These are phyloP conservation scores for Rhinopithecus roxellana DNA, from an alignment of 2,113 vertebrate genomes.

Conservation along the genomic window DNA sequence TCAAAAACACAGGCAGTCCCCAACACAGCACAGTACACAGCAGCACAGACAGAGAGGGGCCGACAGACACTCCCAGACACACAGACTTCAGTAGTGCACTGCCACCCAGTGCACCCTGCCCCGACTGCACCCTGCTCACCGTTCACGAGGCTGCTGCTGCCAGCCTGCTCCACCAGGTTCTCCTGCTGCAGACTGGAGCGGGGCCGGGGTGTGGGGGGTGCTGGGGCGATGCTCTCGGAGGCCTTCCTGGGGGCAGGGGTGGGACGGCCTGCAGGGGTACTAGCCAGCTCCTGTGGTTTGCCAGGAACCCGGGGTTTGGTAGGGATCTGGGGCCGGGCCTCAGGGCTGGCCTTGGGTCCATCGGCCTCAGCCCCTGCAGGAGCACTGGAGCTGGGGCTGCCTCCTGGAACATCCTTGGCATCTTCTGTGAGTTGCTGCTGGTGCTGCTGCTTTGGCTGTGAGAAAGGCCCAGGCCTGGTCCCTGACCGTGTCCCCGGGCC, in stretches of 20 bases:
- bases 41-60: background rate
- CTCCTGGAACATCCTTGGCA: conserved; percentile 9
- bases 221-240: conserved; percentile 48
- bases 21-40: no score
- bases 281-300: conserved; percentile 82
- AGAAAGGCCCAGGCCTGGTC: conserved; percentile 75
- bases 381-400: background rate
- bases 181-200: conserved; percentile 79
- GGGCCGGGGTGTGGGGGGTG: conserved; percentile 80
- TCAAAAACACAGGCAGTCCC: background rate
- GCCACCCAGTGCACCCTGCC: rapidly evolving
- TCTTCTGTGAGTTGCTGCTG: conserved; percentile 60
- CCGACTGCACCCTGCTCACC: conserved; percentile 74
- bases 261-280: conserved; percentile 70
- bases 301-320: conserved; percentile 80
- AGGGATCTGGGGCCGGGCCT: conserved; percentile 66
- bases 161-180: conserved; percentile 63
- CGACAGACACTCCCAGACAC: rapidly evolving
- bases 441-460: conserved; percentile 49
- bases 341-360: background rate
- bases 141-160: conserved; percentile 72
- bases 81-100: no score
- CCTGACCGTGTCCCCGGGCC: conserved; percentile 78
- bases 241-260: conserved; percentile 84
- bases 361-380: background rate